These are phyloP conservation scores for Hippopotamyrus pictus DNA, from an alignment of 2,797 vertebrate species.

Conservation along the genomic window DNA sequence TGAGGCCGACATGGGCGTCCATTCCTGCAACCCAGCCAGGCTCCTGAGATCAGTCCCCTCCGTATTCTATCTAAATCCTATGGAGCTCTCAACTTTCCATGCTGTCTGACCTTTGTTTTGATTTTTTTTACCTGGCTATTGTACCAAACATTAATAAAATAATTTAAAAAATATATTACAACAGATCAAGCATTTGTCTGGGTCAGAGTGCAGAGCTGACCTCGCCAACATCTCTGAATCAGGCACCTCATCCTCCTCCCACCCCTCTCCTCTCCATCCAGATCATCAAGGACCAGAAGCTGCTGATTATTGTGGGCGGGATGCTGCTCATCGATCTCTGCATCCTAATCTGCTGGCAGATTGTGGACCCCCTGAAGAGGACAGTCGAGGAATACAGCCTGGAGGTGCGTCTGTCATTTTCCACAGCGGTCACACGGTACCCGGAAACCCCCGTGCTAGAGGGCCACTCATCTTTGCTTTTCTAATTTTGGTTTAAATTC, in stretches of 20 bases:
- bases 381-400: constrained; percentile 96
- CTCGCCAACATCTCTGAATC: background rate
- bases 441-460: background rate
- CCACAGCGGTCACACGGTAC: background rate
- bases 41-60: constrained; percentile 23
- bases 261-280: constrained; percentile 48
- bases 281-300: constrained; percentile 99
- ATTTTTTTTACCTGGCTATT: constrained; percentile 42
- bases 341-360: constrained; percentile 99
- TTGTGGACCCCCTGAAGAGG: constrained; percentile 93
- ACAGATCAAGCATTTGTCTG: constrained; percentile 62
- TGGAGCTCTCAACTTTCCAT: constrained; percentile 39
- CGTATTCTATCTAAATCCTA: constrained; percentile 46
- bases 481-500: background rate
- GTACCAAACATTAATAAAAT: constrained; percentile 57
- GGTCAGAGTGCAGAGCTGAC: constrained; percentile 51
- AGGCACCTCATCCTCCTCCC: background rate
- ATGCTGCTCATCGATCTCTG: constrained; percentile 98
- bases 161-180: constrained; percentile 52
- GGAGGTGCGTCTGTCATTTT: constrained; percentile 65
- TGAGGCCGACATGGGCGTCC: background rate
- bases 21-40: constrained; percentile 20
- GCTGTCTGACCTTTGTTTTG: constrained; percentile 67
- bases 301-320: constrained; percentile 94
- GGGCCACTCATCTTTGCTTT: background rate